A percentile compares a stretch with the other conserved stretches of the same genome.
These are phyloP conservation scores for Agrenia bidenticulata DNA, from an alignment of 2,888 invertebrate genomes.

Conservation along the genomic window DNA sequence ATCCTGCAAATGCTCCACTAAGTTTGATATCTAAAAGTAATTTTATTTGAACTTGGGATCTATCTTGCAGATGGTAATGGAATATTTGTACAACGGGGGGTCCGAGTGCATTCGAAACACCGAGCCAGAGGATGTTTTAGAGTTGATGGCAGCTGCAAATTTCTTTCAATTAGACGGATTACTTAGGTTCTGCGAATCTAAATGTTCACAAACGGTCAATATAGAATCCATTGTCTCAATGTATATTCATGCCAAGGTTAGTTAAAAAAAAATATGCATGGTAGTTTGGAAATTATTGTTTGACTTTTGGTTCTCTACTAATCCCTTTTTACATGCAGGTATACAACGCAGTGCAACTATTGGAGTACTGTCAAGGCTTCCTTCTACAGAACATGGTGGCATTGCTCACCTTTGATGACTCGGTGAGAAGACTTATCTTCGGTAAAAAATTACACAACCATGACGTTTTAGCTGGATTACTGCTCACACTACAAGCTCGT, in stretches of 20 bases:
- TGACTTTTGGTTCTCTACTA: no score
- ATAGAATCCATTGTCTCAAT: slow-evolving; percentile 87
- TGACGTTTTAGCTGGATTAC: slow-evolving; percentile 79
- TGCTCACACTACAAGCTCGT: slow-evolving; percentile 76
- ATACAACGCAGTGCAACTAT: slow-evolving; percentile 79
- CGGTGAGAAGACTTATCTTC: slow-evolving; percentile 80
- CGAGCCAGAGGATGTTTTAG: slow-evolving; percentile 76
- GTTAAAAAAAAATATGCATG: no score
- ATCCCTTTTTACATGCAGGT: slow-evolving; percentile 65
- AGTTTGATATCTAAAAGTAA: neutral
- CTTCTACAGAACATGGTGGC: slow-evolving; percentile 91
- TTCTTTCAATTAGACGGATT: slow-evolving; percentile 87
- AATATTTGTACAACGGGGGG: slow-evolving; percentile 87
- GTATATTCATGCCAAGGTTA: slow-evolving; percentile 88
- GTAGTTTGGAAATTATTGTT: no score
- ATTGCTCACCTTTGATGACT: slow-evolving; percentile 85
- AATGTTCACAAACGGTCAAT: slow-evolving; percentile 80
- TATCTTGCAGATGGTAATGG: slow-evolving; percentile 79
- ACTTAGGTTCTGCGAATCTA: slow-evolving; percentile 79
- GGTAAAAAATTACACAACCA: slow-evolving; percentile 87
- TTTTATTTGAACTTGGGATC: slow-evolving; percentile 1
- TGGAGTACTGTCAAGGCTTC: slow-evolving; percentile 89
- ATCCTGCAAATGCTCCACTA: slow-evolving; percentile 6
- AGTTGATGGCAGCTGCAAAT: slow-evolving; percentile 86
- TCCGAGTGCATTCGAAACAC: slow-evolving; percentile 72